Percentiles rank a stretch among this genome's conserved stretches.
These are phyloP conservation scores for Allolobophora icterica DNA, from an alignment of 2,888 invertebrate species.

Conservation along the genomic window DNA sequence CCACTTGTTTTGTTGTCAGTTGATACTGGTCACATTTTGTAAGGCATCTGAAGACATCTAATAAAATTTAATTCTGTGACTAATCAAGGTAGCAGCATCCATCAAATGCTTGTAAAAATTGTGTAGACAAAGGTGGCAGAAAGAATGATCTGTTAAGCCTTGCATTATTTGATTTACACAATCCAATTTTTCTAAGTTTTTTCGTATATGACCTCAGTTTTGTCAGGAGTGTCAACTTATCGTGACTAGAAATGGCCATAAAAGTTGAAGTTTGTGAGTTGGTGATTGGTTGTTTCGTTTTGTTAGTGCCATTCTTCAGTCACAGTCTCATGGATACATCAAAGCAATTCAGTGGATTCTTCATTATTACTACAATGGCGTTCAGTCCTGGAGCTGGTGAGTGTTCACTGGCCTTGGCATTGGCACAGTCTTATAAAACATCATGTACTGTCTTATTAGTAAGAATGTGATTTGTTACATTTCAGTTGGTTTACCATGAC, in stretches of 20 bases:
- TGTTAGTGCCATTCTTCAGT: conserved; percentile 71
- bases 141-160: no score
- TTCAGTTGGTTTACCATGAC: not conserved
- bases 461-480: not conserved
- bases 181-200: no score
- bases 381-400: conserved; percentile 97
- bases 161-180: no score
- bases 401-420: conserved; percentile 42
- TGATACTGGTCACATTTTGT: no score
- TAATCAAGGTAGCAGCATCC: no score
- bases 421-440: not conserved
- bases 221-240: not conserved
- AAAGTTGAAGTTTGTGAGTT: not conserved
- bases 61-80: no score
- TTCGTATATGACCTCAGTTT: not conserved
- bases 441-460: not conserved
- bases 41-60: no score
- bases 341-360: conserved; percentile 95
- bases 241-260: not conserved
- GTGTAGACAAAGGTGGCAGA: no score
- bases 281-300: not conserved
- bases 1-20: no score
- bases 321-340: conserved; percentile 87
- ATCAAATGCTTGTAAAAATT: no score
- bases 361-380: conserved; percentile 93